A percentile compares a stretch with the other conserved stretches of the same genome.
Conservation (phyloP, 2,888 invertebrate genomes). For the Suillia variegata region DNA sequence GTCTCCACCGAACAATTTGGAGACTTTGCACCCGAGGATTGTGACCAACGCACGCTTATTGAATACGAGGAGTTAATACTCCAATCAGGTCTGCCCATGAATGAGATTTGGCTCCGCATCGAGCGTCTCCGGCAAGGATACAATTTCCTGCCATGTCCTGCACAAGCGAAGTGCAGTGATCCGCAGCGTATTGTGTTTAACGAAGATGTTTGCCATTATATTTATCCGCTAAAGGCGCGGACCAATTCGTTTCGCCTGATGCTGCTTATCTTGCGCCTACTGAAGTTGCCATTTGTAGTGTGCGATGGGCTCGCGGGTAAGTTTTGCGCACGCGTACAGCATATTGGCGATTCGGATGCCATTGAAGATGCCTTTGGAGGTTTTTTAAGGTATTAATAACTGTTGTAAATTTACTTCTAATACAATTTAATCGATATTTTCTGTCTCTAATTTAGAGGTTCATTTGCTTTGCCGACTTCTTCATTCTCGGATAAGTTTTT, state of each 20-base stretch:
- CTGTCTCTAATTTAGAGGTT: too few relatives aligned
- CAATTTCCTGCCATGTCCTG: conserved; percentile 70
- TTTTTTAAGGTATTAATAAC: too few relatives aligned
- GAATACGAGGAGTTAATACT: conserved; percentile 70
- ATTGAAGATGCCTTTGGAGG: conserved; percentile 63
- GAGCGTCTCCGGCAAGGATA: conserved; percentile 75
- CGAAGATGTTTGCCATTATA: conserved; percentile 70
- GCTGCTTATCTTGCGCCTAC: conserved; percentile 65
- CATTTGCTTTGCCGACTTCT: conserved; percentile 33
- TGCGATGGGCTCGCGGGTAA: conserved; percentile 61
- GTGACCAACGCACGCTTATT: conserved; percentile 56
- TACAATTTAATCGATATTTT: too few relatives aligned
- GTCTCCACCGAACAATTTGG: conserved; percentile 62
- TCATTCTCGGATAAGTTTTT: conserved; percentile 14
- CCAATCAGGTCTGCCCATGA: conserved; percentile 71
- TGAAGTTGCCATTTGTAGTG: conserved; percentile 67
- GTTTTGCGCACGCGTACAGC: conserved; percentile 50
- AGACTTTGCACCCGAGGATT: conserved; percentile 43
- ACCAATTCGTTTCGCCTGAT: conserved; percentile 68
- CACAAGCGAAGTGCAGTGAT: conserved; percentile 62
- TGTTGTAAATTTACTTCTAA: conserved; percentile 38
- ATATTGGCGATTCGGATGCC: conserved; percentile 60
- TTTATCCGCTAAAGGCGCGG: conserved; percentile 69
- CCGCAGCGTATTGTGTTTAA: conserved; percentile 70
- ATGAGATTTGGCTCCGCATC: conserved; percentile 76